Percentiles rank a stretch among this genome's conserved stretches.
These are phyloP conservation scores for Drosophila ohnishii DNA, from an alignment of 1,140 invertebrate species.

Conservation along the genomic window DNA sequence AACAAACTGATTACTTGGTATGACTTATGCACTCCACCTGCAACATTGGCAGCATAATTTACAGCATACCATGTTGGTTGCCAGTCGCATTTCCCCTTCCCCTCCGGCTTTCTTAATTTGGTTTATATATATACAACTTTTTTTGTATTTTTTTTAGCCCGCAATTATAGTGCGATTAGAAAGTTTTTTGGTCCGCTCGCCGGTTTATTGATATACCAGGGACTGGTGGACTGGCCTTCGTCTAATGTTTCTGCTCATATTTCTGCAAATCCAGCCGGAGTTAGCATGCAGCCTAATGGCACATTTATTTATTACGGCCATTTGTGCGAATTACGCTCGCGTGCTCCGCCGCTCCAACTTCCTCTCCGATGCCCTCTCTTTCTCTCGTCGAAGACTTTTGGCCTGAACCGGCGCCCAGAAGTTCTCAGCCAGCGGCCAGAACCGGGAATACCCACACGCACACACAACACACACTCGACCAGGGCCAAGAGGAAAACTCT, in stretches of 20 bases:
- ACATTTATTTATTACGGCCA: conserved; percentile 73
- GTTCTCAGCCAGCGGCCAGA: background rate
- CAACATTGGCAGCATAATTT: conserved; percentile 37
- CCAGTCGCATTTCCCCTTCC: background rate
- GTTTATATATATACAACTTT: conserved; percentile 2
- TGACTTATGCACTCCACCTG: conserved; percentile 40
- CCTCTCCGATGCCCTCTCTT: conserved; percentile 35
- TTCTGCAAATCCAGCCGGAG: conserved; percentile 38
- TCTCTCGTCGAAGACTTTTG: conserved; percentile 6
- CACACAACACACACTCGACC: conserved; percentile 4
- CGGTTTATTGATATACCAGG: conserved; percentile 55
- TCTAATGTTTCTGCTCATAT: conserved; percentile 53
- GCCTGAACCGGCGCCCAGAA: conserved; percentile 16
- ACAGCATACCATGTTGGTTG: conserved; percentile 1
- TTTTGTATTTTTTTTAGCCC: conserved; percentile 19
- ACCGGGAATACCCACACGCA: conserved; percentile 31
- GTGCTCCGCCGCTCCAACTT: conserved; percentile 39
- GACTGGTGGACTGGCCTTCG: conserved; percentile 30
- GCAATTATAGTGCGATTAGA: conserved; percentile 77
- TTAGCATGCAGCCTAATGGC: conserved; percentile 65
- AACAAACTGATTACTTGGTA: conserved; percentile 47
- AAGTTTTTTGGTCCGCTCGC: conserved; percentile 56
- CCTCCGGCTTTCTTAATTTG: conserved; percentile 18
- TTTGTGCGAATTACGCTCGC: conserved; percentile 57
- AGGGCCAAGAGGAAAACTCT: conserved; percentile 5